Evolutionary conservation across 2,797 vertebrate genomes (phyloP), one percentile per base, ranked within the genome.

Genomic region (Protosalanx chinensis): DNA sequence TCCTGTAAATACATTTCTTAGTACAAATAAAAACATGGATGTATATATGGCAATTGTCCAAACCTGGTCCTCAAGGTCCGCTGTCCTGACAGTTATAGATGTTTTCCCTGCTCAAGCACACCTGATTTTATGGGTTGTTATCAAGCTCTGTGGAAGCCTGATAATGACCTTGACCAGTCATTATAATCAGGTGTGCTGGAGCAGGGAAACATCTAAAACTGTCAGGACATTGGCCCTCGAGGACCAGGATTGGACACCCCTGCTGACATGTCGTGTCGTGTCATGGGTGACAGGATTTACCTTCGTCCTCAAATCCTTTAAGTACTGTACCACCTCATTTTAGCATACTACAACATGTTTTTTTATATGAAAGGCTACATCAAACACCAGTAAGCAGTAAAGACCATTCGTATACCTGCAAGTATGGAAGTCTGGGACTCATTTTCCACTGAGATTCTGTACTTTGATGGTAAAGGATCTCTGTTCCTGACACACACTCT

Each of bases 341-440:
- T 13, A 69, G 60, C 46, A 59, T 2, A 0, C 63, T 68, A 62
- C 51, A 72, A 72, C 79, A 81, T 84, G 76, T 86, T 82, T 73
- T 73, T 79, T 81, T 65, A 72, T 33, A 69, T 75, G 59, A 77
- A 69, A 70, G 53, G 6, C n/a, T 57, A 66, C 53, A 71, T 82
- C 70, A 83, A 77, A 78, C 68, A 62, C 75, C 63, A 57, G 67
- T 63, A 63, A 68, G 66, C 16, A 58, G 32, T 81, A 61, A 46
- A 59, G 23, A 60, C 46, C 35, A 65, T 62, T 64, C 71, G 51
- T 78, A 68, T 63, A 46, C 74, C 68, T 74, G 64, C 35, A 70
- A 66, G 72, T 30, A 72, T 64, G 76, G 64, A 23, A 27, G 18
- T 64, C 71, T 72, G 41, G 64, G 75, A 79, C 64, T 70, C 70